These are phyloP conservation scores for Tympanoctomys barrerae DNA, from an alignment of 2,797 vertebrate genomes.

Conservation along the genomic window DNA sequence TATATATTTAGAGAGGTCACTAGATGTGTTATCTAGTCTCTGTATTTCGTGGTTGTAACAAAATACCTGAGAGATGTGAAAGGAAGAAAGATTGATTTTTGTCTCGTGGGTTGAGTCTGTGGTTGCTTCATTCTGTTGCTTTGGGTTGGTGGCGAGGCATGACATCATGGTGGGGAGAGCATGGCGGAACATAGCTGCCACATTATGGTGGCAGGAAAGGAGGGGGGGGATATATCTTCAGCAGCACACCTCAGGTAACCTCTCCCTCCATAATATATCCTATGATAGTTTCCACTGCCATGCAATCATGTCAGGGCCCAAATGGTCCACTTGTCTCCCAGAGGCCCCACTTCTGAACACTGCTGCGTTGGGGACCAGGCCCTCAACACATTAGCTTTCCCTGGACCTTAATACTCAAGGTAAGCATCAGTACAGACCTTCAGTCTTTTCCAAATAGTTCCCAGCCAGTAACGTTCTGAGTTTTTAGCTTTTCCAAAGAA, in stretches of 20 bases:
- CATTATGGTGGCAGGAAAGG: neutral
- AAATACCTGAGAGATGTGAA: neutral
- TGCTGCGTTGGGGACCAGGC: neutral
- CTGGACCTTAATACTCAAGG: neutral
- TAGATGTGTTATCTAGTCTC: neutral
- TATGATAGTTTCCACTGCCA: neutral
- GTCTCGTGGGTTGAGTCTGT: neutral
- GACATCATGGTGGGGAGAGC: neutral
- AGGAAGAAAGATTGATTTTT: neutral
- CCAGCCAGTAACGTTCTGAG: neutral
- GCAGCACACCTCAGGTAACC: neutral
- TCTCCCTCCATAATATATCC: neutral
- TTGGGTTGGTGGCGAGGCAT: neutral
- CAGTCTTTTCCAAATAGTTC: conserved; percentile 15
- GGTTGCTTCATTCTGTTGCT: too few species aligned
- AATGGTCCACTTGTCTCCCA: neutral
- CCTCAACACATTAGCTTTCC: neutral
- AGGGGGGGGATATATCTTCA: neutral
- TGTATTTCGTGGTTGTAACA: neutral
- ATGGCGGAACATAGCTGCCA: neutral
- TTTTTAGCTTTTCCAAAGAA: conserved; percentile 39
- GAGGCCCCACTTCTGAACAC: neutral
- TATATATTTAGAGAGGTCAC: conserved; percentile 14
- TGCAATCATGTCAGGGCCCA: neutral
- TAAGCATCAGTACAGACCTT: neutral